Evolutionary conservation across 2,113 vertebrate species (phyloP), one percentile per base, ranked within the genome.

Genomic region (Phyllostomus hastatus): DNA sequence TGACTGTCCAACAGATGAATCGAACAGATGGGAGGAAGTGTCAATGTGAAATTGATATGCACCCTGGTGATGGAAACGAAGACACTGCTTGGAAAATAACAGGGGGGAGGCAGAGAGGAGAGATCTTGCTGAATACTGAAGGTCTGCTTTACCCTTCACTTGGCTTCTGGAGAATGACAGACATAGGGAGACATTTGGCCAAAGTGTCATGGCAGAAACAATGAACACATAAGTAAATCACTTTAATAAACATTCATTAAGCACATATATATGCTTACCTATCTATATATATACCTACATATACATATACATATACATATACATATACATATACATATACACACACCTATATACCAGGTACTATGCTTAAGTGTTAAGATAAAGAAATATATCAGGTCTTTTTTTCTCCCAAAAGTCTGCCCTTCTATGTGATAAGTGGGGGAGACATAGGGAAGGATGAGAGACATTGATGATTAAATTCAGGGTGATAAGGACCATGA

Each of bases 21-120:
- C 0, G 54, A 97, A 94, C 96, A 96, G 97, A 95, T 97, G 97
- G 97, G 94, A 95, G 94, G 91, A 94, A 90, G 94, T 52, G 83
- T 94, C 94, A 81, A 64, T 72, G 93, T 85, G 80, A 96, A 96
- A 94, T 41, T 80, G 97, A 95, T 78, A 52, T 48, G 73, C 73
- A 89, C 86, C 95, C 95, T 96, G 94, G 83, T 88, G 92, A 69
- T 81, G 48, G 76, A 31, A 59, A 91, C 52, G 92, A 78, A 54
- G 92, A 70, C n/a, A 48, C 79, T 76, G 52, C 90, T 87, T 80
- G 67, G 75, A 46, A 76, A 87, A 69, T 78, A 78, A 85, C 2
- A 0, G 4, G 2, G 54, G 35, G 52, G 33, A 31, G 4, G 14
- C 50, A 19, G 15, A 22, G 35, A 50, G 67, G 2, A 14, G 78